phyloP scores from a whole-genome alignment of 2,113 vertebrate genomes.

The Phocoena sinus region DNA sequence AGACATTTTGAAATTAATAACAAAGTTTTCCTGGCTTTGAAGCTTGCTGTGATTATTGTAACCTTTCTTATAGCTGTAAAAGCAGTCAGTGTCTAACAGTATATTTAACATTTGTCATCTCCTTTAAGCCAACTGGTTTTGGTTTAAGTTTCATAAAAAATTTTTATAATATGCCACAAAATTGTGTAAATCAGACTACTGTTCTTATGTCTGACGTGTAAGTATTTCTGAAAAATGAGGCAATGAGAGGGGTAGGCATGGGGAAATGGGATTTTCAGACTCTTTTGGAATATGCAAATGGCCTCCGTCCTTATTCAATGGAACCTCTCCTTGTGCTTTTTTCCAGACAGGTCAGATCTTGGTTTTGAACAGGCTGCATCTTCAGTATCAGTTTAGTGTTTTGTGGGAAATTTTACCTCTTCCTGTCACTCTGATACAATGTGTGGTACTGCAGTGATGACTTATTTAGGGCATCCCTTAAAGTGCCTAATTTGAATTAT shows the following conservation, averaged over 20 bases:
- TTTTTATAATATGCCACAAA: background rate
- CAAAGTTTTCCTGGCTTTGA: background rate
- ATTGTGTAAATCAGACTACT: background rate
- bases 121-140: constrained; percentile 21
- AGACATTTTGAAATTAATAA: constrained; percentile 6
- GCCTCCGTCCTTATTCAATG: background rate
- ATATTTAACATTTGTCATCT: background rate
- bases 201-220: background rate
- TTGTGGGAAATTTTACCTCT: background rate
- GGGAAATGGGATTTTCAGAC: background rate
- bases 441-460: background rate
- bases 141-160: background rate
- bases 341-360: background rate
- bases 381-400: background rate
- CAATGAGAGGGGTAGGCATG: too few relatives aligned
- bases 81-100: background rate
- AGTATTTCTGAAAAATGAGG: background rate
- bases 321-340: background rate
- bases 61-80: background rate
- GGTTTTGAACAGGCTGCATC: background rate
- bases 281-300: background rate
- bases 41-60: background rate
- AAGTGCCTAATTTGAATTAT: background rate
- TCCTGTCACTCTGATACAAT: background rate
- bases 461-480: background rate